Percentiles rank a stretch among this genome's conserved stretches.
phyloP scores from a whole-genome alignment of 2,888 invertebrate genomes.

The Leptinotarsa rubiginosa region DNA sequence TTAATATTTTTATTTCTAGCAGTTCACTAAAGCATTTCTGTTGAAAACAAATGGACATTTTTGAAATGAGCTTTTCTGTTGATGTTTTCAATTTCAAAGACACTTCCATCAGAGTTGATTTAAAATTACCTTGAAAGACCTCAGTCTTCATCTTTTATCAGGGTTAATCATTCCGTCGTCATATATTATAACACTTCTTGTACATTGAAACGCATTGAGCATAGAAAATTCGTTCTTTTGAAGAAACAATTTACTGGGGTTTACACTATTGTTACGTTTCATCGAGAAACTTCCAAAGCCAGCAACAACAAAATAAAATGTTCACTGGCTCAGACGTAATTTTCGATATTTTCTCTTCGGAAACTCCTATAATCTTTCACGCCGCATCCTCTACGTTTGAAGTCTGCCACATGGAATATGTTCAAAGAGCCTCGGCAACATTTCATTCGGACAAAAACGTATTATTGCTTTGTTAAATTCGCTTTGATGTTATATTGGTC shows the following conservation, averaged over 20 bases:
- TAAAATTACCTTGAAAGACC: too few relatives aligned
- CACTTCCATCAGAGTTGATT: too few relatives aligned
- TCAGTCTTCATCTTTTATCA: too few relatives aligned
- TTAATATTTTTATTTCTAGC: too few relatives aligned
- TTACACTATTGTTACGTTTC: background rate
- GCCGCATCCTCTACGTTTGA: slow-evolving; percentile 14
- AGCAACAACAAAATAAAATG: background rate
- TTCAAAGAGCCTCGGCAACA: slow-evolving; percentile 18
- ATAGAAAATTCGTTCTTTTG: too few relatives aligned
- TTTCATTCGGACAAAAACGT: slow-evolving; percentile 34
- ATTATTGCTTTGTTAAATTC: slow-evolving; percentile 31
- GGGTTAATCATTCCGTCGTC: too few relatives aligned
- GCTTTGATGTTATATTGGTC: slow-evolving; percentile 38
- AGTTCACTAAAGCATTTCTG: too few relatives aligned
- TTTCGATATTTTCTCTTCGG: slow-evolving; percentile 10
- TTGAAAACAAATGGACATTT: too few relatives aligned
- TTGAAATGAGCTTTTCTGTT: too few relatives aligned
- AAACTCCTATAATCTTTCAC: slow-evolving; percentile 9
- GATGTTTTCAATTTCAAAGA: too few relatives aligned
- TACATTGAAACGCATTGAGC: too few relatives aligned
- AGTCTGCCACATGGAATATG: slow-evolving; percentile 20
- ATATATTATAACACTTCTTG: too few relatives aligned
- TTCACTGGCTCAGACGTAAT: slow-evolving; percentile 11
- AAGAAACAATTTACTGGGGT: background rate
- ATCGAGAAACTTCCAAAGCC: background rate